phyloP scores from a whole-genome alignment of 2,888 invertebrate genomes.

The Eristalis pertinax region DNA sequence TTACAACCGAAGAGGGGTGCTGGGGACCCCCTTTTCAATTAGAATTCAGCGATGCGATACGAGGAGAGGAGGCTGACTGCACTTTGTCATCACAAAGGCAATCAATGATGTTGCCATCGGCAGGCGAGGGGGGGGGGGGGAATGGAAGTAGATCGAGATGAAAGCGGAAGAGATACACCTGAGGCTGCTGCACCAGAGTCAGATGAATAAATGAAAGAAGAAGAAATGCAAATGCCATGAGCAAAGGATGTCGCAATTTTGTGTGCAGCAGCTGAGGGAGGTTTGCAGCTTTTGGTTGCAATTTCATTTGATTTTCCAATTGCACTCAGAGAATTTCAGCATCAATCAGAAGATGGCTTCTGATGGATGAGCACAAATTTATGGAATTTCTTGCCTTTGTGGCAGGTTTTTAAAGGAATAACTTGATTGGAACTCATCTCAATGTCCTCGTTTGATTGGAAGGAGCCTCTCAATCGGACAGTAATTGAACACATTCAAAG shows the following conservation, averaged over 20 bases:
- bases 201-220: background rate
- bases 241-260: background rate
- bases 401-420: too few species aligned
- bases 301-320: background rate
- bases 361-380: background rate
- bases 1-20: background rate
- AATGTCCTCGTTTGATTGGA: too few species aligned
- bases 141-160: background rate
- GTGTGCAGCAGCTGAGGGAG: background rate
- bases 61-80: background rate
- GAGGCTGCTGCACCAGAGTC: background rate
- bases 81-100: background rate
- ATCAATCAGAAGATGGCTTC: background rate
- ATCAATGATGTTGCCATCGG: background rate
- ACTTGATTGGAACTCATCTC: too few species aligned
- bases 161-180: background rate
- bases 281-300: background rate
- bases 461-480: too few species aligned
- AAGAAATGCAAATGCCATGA: background rate
- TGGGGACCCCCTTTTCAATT: background rate
- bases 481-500: too few species aligned
- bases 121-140: too few species aligned
- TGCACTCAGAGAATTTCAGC: background rate
- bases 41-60: background rate
- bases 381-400: too few species aligned